Conservation (phyloP, 2,797 vertebrate genomes). For the Poeciliopsis presidionis region DNA sequence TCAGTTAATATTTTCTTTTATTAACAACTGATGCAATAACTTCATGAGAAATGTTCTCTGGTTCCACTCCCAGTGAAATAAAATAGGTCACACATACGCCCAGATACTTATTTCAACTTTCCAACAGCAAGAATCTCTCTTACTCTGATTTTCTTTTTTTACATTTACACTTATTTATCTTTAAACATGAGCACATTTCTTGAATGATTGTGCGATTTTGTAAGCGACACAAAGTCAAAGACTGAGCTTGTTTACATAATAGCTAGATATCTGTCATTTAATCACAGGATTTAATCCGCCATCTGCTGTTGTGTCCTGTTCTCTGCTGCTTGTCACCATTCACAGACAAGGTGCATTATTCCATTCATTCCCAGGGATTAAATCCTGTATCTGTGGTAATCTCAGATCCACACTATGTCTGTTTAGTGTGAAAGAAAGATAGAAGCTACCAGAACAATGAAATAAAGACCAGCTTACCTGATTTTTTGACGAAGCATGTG, state of each 20-base stretch:
- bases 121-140: slow-evolving; percentile 2
- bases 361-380: slow-evolving; percentile 53
- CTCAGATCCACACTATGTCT: background rate
- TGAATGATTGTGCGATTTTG: slow-evolving; percentile 21
- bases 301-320: slow-evolving; percentile 60
- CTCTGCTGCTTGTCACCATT: slow-evolving; percentile 42
- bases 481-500: slow-evolving; percentile 89
- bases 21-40: background rate
- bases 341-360: slow-evolving; percentile 47
- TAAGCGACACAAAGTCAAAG: slow-evolving; percentile 31
- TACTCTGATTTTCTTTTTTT: background rate
- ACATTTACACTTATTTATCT: background rate
- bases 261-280: slow-evolving; percentile 65
- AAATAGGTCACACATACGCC: background rate
- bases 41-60: background rate
- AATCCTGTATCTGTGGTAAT: slow-evolving; percentile 15
- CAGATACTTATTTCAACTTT: background rate
- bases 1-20: background rate
- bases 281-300: slow-evolving; percentile 67
- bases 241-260: slow-evolving; percentile 61
- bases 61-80: background rate
- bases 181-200: slow-evolving; percentile 12
- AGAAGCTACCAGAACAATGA: background rate
- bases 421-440: background rate
- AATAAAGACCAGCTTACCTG: slow-evolving; percentile 77